Evolutionary conservation across 2,113 vertebrate genomes (phyloP).

Genomic region (Thryonomys swinderianus): DNA sequence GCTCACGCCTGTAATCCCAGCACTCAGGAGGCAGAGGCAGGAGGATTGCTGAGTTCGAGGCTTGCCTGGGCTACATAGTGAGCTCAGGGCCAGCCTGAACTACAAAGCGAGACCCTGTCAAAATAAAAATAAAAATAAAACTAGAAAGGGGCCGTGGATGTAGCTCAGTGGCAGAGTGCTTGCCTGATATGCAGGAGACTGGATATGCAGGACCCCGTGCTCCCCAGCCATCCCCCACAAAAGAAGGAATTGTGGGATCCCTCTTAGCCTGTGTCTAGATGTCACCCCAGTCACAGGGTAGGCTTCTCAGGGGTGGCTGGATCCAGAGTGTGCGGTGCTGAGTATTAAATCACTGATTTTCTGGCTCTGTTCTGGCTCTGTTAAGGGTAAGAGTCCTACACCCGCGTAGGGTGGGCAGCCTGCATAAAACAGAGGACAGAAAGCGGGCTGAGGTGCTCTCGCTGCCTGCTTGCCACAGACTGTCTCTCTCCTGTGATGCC

Average conservation of each 20-base stretch:
- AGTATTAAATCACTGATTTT: not conserved
- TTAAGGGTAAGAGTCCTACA: not conserved
- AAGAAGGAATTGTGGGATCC: not conserved
- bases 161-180: not conserved
- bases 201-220: not conserved
- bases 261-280: not conserved
- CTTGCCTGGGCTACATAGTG: not conserved
- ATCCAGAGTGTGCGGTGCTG: not conserved
- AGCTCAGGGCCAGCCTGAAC: not conserved
- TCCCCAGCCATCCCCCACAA: too few species aligned
- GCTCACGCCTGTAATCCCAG: not conserved
- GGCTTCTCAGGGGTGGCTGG: not conserved
- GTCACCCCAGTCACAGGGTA: not conserved
- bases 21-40: not conserved
- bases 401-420: not conserved
- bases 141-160: not conserved
- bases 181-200: not conserved
- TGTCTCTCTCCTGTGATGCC: not conserved
- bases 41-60: not conserved
- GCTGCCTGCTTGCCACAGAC: not conserved
- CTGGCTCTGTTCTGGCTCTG: not conserved
- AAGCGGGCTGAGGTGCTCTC: not conserved
- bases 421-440: not conserved
- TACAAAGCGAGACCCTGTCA: not conserved
- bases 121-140: not conserved